Percentiles rank a stretch among this genome's conserved stretches.
Conservation (phyloP, 2,888 invertebrate genomes). For the Nomada lathburiana region DNA sequence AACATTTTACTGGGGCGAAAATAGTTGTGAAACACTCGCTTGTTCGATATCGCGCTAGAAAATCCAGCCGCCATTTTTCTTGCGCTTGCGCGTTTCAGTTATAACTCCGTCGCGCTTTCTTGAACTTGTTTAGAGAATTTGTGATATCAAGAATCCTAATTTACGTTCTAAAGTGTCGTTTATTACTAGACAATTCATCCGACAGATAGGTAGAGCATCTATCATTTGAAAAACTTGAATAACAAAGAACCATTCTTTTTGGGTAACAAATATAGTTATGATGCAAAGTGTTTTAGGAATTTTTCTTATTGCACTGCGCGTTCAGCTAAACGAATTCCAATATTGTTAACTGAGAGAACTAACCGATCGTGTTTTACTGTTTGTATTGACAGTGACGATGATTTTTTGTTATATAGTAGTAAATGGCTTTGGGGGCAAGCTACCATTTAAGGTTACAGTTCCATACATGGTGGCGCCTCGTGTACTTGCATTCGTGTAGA, state of each 20-base stretch:
- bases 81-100: conserved; percentile 22
- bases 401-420: conserved; percentile 56
- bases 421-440: conserved; percentile 71
- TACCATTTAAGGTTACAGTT: conserved; percentile 76
- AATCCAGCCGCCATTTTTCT: conserved; percentile 33
- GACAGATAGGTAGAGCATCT: not conserved
- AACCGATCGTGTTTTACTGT: conserved; percentile 24
- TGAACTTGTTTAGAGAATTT: too few relatives aligned
- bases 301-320: not conserved
- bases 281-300: not conserved
- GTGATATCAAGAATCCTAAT: not conserved
- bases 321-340: conserved; percentile 7
- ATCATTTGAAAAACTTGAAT: not conserved
- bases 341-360: conserved; percentile 15
- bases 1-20: conserved; percentile 11
- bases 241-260: not conserved
- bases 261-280: too few relatives aligned
- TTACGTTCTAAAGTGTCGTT: not conserved
- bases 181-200: not conserved
- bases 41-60: conserved; percentile 38
- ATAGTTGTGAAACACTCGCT: conserved; percentile 37
- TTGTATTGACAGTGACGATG: conserved; percentile 45
- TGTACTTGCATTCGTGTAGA: conserved; percentile 29
- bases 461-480: conserved; percentile 72
- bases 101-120: conserved; percentile 8